Base-by-base conservation (phyloP, 2,113 vertebrate species). In the Chionodraco myersi region DNA sequence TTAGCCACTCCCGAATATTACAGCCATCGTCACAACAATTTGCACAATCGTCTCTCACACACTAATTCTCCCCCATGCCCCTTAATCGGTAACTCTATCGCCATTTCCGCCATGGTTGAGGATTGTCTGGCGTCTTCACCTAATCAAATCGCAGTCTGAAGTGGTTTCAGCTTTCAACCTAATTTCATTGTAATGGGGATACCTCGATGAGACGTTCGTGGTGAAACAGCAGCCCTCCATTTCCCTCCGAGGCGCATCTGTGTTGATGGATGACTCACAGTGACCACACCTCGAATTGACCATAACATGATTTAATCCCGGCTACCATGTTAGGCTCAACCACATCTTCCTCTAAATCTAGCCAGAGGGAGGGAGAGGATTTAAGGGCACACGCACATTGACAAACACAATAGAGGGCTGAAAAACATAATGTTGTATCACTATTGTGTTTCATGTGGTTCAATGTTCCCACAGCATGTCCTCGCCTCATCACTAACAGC, bases 141-240 rank as follows among this genome's bases (percentile, higher is more conserved):
- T 84, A 93, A 94, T 93, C 85, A 15, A 71, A 94, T 94, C 61
- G 49, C 64, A 61, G 52, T 44, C 83, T 74, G 63, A 86, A 92
- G 90, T 81, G 91, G 80, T 88, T 75, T 94, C 88, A 66, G 80
- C 77, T 94, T 93, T 92, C 94, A 83, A 1, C 12, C 67, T 92
- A 89, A 94, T 86, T 16, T 54, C 41, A 74, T 94, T 88, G 67
- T 11, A 2, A 23, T 15, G 51, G 76, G 77, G 79, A 45, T 82
- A 86, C 77, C 87, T 75, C 13, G 8, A 59, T n/a, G 76, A 80
- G 81, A 80, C 48, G 6, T 76, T 58, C 15, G 6, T 44, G 56
- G 74, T 81, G 75, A 84, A 78, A 78, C 71, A 44, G 65, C 85
- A 72, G 21, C 75, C n/a, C 47, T 18, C 62, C 9, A 53, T 48